phyloP scores from a whole-genome alignment of 2,797 vertebrate genomes.

The Phyllotis vaccarum region DNA sequence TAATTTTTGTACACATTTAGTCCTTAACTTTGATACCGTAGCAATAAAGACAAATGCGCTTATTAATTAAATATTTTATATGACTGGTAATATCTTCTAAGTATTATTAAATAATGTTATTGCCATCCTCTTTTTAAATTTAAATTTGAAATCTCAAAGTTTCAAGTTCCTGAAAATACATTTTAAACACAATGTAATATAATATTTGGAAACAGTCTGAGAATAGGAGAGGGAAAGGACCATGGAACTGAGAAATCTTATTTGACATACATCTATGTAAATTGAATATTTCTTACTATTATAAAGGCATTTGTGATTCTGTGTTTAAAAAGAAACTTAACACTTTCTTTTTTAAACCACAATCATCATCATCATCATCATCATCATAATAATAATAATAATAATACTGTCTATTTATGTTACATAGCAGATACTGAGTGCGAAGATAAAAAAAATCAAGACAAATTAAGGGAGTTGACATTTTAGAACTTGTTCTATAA shows the following conservation, averaged over 20 bases:
- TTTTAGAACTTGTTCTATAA: background rate
- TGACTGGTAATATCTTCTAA: slow-evolving; percentile 38
- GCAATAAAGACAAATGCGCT: background rate
- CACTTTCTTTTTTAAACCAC: background rate
- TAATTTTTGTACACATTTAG: slow-evolving; percentile 32
- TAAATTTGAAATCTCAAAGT: background rate
- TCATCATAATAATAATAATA: background rate
- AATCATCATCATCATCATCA: background rate
- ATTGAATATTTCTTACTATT: background rate
- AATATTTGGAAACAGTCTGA: background rate
- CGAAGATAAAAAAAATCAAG: background rate
- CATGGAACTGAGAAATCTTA: background rate
- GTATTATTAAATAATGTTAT: slow-evolving; percentile 48
- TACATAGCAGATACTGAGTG: background rate
- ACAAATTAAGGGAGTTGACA: background rate
- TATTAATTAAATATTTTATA: slow-evolving; percentile 50
- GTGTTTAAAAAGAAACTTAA: background rate
- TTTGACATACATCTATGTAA: background rate
- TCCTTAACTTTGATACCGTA: slow-evolving; percentile 33
- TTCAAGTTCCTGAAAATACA: background rate
- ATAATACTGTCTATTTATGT: background rate
- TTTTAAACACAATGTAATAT: background rate
- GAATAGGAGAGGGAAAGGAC: background rate
- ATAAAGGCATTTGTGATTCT: background rate
- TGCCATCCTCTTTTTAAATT: slow-evolving; percentile 15